phyloP scores from a whole-genome alignment of 2,113 vertebrate genomes.

The Excalfactoria chinensis region DNA sequence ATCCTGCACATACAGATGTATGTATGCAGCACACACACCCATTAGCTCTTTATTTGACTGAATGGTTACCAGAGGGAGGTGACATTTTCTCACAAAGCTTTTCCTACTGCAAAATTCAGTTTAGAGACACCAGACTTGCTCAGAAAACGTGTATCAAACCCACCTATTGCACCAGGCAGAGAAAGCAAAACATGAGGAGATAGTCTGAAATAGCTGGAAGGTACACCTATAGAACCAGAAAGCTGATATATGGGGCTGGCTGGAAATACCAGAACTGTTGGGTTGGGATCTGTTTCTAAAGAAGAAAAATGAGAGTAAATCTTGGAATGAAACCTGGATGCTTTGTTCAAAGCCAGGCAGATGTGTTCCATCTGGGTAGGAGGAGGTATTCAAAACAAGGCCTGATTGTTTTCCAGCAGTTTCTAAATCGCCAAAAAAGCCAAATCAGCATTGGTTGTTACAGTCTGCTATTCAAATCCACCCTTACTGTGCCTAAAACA shows the following conservation, averaged over 20 bases:
- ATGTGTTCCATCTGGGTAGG: not conserved
- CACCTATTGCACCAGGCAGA: too few relatives aligned
- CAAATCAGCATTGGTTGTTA: not conserved
- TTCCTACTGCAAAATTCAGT: not conserved
- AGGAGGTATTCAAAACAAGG: not conserved
- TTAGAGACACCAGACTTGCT: not conserved
- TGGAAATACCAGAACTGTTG: not conserved
- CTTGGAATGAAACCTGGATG: not conserved
- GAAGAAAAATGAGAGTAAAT: not conserved
- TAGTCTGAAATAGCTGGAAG: not conserved
- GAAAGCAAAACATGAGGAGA: not conserved
- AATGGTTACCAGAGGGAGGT: not conserved
- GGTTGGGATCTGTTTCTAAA: not conserved
- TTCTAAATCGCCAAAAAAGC: not conserved
- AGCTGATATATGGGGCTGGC: not conserved
- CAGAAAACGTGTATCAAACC: not conserved
- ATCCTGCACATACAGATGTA: conserved; percentile 44
- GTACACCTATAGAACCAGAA: not conserved
- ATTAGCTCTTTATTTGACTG: not conserved
- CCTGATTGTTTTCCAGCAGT: not conserved
- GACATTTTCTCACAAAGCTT: not conserved
- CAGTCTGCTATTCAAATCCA: not conserved
- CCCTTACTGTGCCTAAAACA: not conserved
- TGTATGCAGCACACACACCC: not conserved
- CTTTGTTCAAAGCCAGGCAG: not conserved